Percentiles rank a stretch among this genome's conserved stretches.
Evolutionary conservation across 2,888 invertebrate species (phyloP).

Genomic region (Rapana venosa): DNA sequence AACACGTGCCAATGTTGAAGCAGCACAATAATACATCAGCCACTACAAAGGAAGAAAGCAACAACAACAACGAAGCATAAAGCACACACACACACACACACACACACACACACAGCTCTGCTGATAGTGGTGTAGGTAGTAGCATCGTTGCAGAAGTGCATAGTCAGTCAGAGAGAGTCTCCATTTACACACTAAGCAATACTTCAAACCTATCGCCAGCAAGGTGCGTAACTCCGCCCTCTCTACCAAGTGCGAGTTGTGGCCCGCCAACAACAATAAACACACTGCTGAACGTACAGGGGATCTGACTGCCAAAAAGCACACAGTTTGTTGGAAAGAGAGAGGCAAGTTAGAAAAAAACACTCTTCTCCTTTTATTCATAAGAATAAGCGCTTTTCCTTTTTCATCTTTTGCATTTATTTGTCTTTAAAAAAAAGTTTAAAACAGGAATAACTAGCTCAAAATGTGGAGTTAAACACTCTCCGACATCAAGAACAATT

Average conservation of each 20-base stretch:
- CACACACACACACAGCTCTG: background rate
- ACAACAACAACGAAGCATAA: no score
- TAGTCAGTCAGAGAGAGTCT: background rate
- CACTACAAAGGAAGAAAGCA: background rate
- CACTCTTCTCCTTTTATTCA: no score
- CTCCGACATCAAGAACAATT: no score
- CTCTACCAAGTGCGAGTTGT: constrained; percentile 2
- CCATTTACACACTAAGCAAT: background rate
- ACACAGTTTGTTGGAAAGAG: background rate
- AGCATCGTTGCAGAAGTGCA: background rate
- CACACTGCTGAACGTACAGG: background rate
- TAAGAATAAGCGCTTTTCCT: no score
- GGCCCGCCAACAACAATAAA: constrained; percentile 18
- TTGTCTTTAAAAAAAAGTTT: no score
- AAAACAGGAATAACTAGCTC: no score
- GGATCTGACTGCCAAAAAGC: background rate
- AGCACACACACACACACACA: no score
- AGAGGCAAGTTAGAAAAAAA: background rate
- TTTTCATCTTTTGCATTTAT: no score
- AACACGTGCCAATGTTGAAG: background rate
- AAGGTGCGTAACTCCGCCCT: constrained; percentile 9
- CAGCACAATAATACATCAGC: background rate
- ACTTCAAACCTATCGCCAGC: background rate
- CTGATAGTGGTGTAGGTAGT: background rate
- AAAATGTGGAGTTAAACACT: no score